A percentile compares a stretch with the other conserved stretches of the same genome.
These are phyloP conservation scores for Spinibarbus caldwelli DNA, from an alignment of 2,797 vertebrate species.

Conservation along the genomic window DNA sequence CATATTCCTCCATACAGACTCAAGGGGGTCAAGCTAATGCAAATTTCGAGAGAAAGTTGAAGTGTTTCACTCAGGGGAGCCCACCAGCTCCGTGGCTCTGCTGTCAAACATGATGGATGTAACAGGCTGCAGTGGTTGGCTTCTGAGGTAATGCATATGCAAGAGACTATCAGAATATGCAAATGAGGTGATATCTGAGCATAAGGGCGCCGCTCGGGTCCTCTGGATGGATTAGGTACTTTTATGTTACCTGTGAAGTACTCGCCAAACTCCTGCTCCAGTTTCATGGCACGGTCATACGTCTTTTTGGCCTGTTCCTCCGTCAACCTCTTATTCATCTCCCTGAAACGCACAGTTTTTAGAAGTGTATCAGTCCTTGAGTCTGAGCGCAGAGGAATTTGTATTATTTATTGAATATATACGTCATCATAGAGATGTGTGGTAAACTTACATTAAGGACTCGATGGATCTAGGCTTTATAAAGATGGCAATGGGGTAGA, in stretches of 20 bases:
- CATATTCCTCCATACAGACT: conserved; percentile 24
- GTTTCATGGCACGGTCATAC: conserved; percentile 91
- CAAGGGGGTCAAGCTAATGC: conserved; percentile 32
- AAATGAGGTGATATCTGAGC: conserved; percentile 29
- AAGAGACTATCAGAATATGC: conserved; percentile 46
- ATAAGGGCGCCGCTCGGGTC: neutral
- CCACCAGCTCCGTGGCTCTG: neutral
- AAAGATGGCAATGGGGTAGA: conserved; percentile 97
- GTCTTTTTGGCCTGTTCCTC: conserved; percentile 98
- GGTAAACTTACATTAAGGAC: conserved; percentile 91
- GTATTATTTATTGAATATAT: neutral
- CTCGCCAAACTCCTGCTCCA: conserved; percentile 99
- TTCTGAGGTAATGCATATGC: conserved; percentile 46
- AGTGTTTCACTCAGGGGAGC: conserved; percentile 20
- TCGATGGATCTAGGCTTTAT: conserved; percentile 95
- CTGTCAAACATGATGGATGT: conserved; percentile 38
- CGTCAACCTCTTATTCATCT: conserved; percentile 96
- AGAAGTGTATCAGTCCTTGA: neutral
- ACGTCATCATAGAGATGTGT: neutral
- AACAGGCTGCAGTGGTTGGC: conserved; percentile 14
- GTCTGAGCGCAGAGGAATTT: neutral
- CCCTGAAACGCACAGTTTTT: conserved; percentile 74
- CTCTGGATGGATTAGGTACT: neutral
- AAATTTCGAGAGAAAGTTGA: conserved; percentile 47
- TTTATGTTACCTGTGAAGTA: conserved; percentile 94